phyloP scores from a whole-genome alignment of 2,888 invertebrate species.

The Ecdyonurus torrentis region DNA sequence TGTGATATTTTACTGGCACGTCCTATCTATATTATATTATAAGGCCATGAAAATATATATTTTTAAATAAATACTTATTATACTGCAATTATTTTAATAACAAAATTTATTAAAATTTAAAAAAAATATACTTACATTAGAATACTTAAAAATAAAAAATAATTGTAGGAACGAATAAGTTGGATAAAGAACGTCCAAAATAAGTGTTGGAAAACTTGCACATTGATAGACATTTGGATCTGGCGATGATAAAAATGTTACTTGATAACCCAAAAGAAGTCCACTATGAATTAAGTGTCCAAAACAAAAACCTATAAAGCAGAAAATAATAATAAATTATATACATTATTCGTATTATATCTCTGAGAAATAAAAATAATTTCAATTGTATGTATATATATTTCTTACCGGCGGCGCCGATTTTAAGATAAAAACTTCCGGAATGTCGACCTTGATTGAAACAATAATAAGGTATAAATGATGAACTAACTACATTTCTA shows the following conservation, averaged over 20 bases:
- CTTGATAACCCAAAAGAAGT: constrained; percentile 48
- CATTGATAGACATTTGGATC: constrained; percentile 39
- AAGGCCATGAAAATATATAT: too few relatives aligned
- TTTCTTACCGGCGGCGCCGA: constrained; percentile 49
- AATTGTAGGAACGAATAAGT: constrained; percentile 57
- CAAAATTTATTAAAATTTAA: too few relatives aligned
- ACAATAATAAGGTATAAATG: constrained; percentile 31
- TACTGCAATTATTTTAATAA: neutral
- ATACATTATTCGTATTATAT: neutral
- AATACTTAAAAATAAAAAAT: constrained; percentile 67
- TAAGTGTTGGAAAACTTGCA: constrained; percentile 38
- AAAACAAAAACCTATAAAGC: constrained; percentile 49
- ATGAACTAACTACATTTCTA: neutral
- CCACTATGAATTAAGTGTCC: constrained; percentile 61
- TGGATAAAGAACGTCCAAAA: constrained; percentile 50
- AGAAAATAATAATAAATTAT: constrained; percentile 1
- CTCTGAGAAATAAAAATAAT: too few relatives aligned
- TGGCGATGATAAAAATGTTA: constrained; percentile 38
- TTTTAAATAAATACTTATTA: neutral
- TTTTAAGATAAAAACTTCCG: constrained; percentile 54
- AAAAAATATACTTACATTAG: constrained; percentile 40
- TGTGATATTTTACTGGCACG: too few relatives aligned
- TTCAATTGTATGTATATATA: too few relatives aligned
- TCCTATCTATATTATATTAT: too few relatives aligned
- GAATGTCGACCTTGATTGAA: constrained; percentile 51